Base-by-base conservation (phyloP, 35 echinoderm and acorn worm genomes). In the Nesometra sesokonis region DNA sequence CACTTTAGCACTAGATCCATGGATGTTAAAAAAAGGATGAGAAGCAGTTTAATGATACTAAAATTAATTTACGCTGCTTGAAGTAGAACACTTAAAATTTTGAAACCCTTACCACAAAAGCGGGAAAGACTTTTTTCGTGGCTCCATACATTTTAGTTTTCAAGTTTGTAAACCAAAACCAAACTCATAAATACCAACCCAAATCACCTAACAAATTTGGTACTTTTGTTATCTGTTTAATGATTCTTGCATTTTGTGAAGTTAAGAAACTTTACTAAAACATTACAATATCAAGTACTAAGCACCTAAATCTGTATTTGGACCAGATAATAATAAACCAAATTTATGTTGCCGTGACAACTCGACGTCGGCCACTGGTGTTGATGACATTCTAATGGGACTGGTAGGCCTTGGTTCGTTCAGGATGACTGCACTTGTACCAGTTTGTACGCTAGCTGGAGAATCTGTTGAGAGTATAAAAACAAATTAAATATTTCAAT, bases 221-320 rank as follows among this genome's bases (percentile, higher is more conserved):
- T n/a, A n/a, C n/a, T n/a, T n/a, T n/a, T n/a, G n/a, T n/a, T n/a
- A n/a, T n/a, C n/a, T n/a, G n/a, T n/a, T n/a, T n/a, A n/a, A n/a
- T n/a, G n/a, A n/a, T n/a, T n/a, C n/a, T n/a, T n/a, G n/a, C 79
- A 17, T 81, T 17, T 81, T 19, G 13, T 32, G 13, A 19, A 13
- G 15, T 32, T 32, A 32, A 23, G 13, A 17, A 19, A 23, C 15
- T 19, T 19, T 15, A 15, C 17, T 17, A 13, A 23, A 37, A 83
- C 7, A n/a, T n/a, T n/a, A n/a, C n/a, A n/a, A n/a, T n/a, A n/a
- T n/a, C n/a, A 52, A 85, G 27, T 85, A 29, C 33, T 47, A 87
- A 87, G 39, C 79, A 99, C 96, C 96, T 89, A 99, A 87, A 87
- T 94, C 93, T 79, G 93, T 99, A 38, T 94, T 99, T 86, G 88